phyloP scores from a whole-genome alignment of 2,797 vertebrate species.

The Orestias chungarensis region DNA sequence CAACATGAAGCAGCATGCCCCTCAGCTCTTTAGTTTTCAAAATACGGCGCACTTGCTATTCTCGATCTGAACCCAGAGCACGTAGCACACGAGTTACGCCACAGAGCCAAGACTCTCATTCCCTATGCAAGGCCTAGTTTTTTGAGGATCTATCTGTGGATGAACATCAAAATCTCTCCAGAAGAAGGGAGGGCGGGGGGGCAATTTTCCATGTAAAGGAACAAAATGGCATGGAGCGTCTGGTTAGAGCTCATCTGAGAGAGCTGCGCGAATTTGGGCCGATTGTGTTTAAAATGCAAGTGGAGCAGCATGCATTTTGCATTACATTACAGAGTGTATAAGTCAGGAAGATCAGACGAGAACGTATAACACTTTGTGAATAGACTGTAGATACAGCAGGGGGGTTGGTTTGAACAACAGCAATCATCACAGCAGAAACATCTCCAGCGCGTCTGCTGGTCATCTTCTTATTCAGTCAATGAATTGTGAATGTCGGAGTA shows the following conservation, averaged over 20 bases:
- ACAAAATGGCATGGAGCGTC: constrained; percentile 71
- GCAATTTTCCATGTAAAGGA: constrained; percentile 57
- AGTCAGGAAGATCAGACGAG: constrained; percentile 64
- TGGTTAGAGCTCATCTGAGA: constrained; percentile 64
- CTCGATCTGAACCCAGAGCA: constrained; percentile 70
- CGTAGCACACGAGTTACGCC: constrained; percentile 66
- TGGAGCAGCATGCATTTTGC: constrained; percentile 76
- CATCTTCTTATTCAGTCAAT: constrained; percentile 17
- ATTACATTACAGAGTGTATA: constrained; percentile 67
- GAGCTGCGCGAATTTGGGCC: constrained; percentile 54
- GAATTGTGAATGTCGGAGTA: constrained; percentile 16
- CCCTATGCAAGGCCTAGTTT: constrained; percentile 56
- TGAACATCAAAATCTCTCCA: constrained; percentile 70
- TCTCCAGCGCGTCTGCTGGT: background rate
- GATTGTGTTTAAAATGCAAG: constrained; percentile 73
- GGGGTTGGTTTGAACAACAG: constrained; percentile 27
- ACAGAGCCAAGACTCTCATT: constrained; percentile 66
- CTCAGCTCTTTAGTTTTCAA: constrained; percentile 67
- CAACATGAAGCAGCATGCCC: constrained; percentile 70
- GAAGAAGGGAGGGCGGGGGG: constrained; percentile 53
- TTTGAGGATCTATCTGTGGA: constrained; percentile 51
- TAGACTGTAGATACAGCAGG: constrained; percentile 15
- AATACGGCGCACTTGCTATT: constrained; percentile 53
- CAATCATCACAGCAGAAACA: constrained; percentile 20
- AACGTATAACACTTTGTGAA: constrained; percentile 48